phyloP scores from a whole-genome alignment of 2,888 invertebrate genomes.

The Leucophenga montana region DNA sequence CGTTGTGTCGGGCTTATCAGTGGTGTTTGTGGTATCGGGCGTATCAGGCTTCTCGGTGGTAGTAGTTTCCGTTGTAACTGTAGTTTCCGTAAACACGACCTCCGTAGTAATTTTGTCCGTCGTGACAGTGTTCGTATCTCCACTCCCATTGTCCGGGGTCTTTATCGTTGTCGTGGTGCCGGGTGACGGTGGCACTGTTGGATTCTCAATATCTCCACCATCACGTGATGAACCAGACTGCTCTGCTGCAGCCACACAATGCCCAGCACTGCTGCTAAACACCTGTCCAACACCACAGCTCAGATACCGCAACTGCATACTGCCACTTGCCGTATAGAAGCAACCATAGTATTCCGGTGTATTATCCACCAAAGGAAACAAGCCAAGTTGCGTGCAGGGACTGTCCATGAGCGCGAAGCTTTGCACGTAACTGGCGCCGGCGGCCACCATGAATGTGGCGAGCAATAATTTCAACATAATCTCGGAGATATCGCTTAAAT shows the following conservation, averaged over 20 bases:
- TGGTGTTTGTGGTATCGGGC: not conserved
- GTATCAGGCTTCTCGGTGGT: not conserved
- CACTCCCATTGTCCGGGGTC: slow-evolving; percentile 9
- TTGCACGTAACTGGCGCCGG: not conserved
- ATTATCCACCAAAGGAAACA: slow-evolving; percentile 48
- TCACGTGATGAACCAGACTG: slow-evolving; percentile 32
- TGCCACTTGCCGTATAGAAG: slow-evolving; percentile 42
- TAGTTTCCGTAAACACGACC: not conserved
- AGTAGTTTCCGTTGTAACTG: slow-evolving; percentile 9
- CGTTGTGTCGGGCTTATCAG: slow-evolving; percentile 24
- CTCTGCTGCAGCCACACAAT: slow-evolving; percentile 41
- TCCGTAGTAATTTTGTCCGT: too few species aligned
- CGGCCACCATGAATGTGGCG: slow-evolving; percentile 14
- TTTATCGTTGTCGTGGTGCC: slow-evolving; percentile 10
- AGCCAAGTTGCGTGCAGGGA: slow-evolving; percentile 47
- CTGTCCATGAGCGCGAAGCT: slow-evolving; percentile 23
- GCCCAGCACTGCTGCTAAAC: slow-evolving; percentile 39
- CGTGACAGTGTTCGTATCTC: not conserved
- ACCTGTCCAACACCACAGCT: slow-evolving; percentile 47
- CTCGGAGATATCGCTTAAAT: not conserved
- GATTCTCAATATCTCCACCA: slow-evolving; percentile 51
- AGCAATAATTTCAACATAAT: slow-evolving; percentile 37
- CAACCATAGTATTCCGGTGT: slow-evolving; percentile 51
- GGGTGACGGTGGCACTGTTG: slow-evolving; percentile 47
- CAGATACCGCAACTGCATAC: slow-evolving; percentile 43